A percentile compares a stretch with the other conserved stretches of the same genome.
Conservation (phyloP, 2,888 invertebrate genomes). For the Drosophila lacicola region DNA sequence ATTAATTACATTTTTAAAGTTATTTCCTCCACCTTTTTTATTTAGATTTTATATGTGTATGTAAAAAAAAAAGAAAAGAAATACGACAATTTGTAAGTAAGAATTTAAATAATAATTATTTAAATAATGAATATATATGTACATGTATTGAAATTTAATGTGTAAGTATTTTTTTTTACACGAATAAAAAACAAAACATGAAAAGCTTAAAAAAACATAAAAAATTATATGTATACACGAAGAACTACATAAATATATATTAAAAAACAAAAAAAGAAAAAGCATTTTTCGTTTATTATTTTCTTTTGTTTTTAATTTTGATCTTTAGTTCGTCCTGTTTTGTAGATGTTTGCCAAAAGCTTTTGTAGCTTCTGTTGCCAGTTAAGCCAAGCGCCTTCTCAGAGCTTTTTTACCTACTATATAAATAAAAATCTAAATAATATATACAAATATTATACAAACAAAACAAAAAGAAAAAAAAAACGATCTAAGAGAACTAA, state of each 20-base stretch:
- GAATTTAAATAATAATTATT: constrained; percentile 53
- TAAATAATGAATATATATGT: constrained; percentile 58
- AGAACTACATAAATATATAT: constrained; percentile 37
- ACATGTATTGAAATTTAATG: constrained; percentile 58
- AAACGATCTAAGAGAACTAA: constrained; percentile 10
- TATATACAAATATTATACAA: constrained; percentile 50
- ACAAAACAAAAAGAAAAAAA: constrained; percentile 29
- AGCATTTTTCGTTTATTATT: neutral
- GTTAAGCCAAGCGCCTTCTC: constrained; percentile 74
- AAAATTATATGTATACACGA: constrained; percentile 45
- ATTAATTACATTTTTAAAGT: constrained; percentile 7
- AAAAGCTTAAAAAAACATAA: constrained; percentile 28
- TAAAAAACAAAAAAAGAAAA: constrained; percentile 7
- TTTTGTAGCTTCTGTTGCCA: constrained; percentile 76
- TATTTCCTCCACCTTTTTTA: constrained; percentile 18
- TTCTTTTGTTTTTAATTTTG: neutral
- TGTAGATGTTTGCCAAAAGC: constrained; percentile 66
- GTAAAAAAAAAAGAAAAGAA: constrained; percentile 40
- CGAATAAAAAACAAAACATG: constrained; percentile 46
- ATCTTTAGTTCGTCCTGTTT: constrained; percentile 27
- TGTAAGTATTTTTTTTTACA: constrained; percentile 70
- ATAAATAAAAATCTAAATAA: constrained; percentile 16
- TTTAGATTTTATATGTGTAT: constrained; percentile 44
- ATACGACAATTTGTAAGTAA: constrained; percentile 58
- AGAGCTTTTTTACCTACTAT: constrained; percentile 72